phyloP scores from a whole-genome alignment of 2,888 invertebrate genomes.

The Diadegma fenestrale region DNA sequence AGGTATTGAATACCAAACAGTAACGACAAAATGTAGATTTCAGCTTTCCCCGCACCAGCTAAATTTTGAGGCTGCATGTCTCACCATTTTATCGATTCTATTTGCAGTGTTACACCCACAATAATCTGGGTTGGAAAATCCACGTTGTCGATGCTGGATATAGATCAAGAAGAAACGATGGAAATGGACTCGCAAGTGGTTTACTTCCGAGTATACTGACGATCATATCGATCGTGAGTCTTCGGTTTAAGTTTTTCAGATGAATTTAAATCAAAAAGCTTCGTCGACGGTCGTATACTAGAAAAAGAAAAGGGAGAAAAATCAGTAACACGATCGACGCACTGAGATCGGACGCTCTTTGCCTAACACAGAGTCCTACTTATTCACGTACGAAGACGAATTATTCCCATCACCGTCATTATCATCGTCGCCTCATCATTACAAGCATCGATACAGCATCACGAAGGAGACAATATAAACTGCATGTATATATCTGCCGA shows the following conservation, averaged over 20 bases:
- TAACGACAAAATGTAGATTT: too few relatives aligned
- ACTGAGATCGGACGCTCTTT: constrained; percentile 32
- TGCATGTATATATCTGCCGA: constrained; percentile 36
- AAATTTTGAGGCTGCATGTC: background rate
- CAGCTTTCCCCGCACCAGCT: background rate
- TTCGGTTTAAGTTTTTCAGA: constrained; percentile 66
- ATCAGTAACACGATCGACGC: constrained; percentile 30
- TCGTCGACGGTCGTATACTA: constrained; percentile 31
- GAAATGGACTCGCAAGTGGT: constrained; percentile 69
- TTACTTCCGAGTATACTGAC: constrained; percentile 59
- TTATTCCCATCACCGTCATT: background rate
- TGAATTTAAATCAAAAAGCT: constrained; percentile 62
- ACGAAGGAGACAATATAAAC: constrained; percentile 39
- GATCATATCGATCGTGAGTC: constrained; percentile 69
- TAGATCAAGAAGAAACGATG: constrained; percentile 80
- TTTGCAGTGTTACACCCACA: constrained; percentile 95
- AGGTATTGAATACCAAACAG: too few relatives aligned
- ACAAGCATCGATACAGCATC: constrained; percentile 9
- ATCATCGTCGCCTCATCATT: constrained; percentile 21
- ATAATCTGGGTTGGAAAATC: constrained; percentile 96
- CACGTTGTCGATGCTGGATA: constrained; percentile 92
- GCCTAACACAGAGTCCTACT: constrained; percentile 28
- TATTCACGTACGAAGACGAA: constrained; percentile 39
- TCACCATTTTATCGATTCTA: background rate
- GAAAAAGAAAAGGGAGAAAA: background rate